Percentiles rank a stretch among this genome's conserved stretches.
Evolutionary conservation across 2,888 invertebrate genomes (phyloP).

Genomic region (Diaperis boleti): DNA sequence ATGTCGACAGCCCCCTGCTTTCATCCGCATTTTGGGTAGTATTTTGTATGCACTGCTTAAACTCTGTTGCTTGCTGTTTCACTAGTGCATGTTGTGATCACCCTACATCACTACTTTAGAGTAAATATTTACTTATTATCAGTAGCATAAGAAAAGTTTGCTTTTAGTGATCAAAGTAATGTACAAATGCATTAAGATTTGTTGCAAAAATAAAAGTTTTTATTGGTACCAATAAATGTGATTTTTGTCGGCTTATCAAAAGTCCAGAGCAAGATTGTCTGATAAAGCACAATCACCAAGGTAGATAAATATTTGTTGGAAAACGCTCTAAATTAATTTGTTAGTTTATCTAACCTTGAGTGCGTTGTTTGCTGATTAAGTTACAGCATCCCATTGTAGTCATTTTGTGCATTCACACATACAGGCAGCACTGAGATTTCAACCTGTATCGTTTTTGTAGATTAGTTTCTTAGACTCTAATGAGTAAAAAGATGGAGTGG

Average conservation of each 20-base stretch:
- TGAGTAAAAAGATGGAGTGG: conserved; percentile 75
- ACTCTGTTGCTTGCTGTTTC: background rate
- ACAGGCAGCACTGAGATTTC: background rate
- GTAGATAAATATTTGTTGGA: conserved; percentile 27
- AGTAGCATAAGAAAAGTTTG: background rate
- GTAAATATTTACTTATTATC: conserved; percentile 20
- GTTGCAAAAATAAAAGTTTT: background rate
- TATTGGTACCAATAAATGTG: background rate
- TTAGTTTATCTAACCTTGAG: conserved; percentile 33
- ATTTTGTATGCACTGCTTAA: conserved; percentile 28
- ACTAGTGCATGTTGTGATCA: conserved; percentile 2
- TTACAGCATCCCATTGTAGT: conserved; percentile 24
- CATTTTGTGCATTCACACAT: conserved; percentile 1
- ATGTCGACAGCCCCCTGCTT: conserved; percentile 59
- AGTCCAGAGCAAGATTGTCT: background rate
- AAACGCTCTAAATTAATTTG: conserved; percentile 25
- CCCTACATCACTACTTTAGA: background rate
- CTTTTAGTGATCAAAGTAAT: conserved; percentile 1
- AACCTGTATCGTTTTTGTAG: conserved; percentile 26
- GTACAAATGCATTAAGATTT: background rate
- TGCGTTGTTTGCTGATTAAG: conserved; percentile 24
- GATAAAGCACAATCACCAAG: background rate
- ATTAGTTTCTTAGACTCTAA: conserved; percentile 16
- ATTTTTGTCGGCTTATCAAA: conserved; percentile 1
- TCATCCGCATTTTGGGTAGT: conserved; percentile 53